These are phyloP conservation scores for Anguilla japonica DNA, from an alignment of 2,113 vertebrate species.

Conservation along the genomic window DNA sequence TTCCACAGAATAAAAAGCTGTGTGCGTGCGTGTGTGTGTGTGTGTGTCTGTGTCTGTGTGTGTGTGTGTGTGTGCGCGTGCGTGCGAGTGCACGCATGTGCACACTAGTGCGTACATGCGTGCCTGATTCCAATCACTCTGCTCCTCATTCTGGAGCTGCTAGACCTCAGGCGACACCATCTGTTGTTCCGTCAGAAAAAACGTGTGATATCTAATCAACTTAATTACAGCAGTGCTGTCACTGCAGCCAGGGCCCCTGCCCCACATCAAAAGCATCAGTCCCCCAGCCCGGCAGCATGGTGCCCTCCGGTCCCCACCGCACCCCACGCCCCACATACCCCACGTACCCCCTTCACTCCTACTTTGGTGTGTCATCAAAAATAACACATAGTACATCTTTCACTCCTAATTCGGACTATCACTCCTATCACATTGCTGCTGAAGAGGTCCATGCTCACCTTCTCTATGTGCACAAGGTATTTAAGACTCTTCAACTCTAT, in stretches of 20 bases:
- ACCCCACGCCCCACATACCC: not conserved
- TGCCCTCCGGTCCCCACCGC: not conserved
- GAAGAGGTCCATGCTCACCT: not conserved
- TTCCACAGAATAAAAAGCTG: not conserved
- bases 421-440: not conserved
- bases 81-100: not conserved
- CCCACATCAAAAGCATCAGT: not conserved
- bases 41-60: not conserved
- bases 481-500: not conserved
- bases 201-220: constrained; percentile 23
- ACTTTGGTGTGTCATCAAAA: not conserved
- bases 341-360: not conserved
- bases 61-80: not conserved
- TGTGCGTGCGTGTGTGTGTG: not conserved
- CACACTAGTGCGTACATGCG: not conserved
- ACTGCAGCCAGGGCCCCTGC: not conserved
- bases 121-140: not conserved
- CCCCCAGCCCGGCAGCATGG: not conserved
- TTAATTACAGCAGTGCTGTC: constrained; percentile 21
- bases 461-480: not conserved
- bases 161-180: constrained; percentile 24
- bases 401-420: not conserved
- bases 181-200: constrained; percentile 36
- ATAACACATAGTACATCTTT: not conserved
- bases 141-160: constrained; percentile 2